Evolutionary conservation across 2,888 invertebrate genomes (phyloP).

Genomic region (Pelosia muscerda): DNA sequence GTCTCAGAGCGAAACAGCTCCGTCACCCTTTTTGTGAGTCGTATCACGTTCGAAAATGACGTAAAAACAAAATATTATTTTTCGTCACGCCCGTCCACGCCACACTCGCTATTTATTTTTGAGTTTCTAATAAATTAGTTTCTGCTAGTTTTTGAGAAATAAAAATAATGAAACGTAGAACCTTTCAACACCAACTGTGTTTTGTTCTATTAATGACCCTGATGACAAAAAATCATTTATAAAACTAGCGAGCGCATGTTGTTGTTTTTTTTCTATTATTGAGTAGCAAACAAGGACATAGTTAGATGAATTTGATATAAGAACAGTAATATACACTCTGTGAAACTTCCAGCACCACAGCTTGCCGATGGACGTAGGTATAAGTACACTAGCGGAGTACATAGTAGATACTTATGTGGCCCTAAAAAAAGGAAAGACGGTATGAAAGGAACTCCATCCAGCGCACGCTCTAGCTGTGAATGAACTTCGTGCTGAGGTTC

Average conservation of each 20-base stretch:
- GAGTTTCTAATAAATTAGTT: constrained; percentile 73
- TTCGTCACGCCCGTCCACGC: constrained; percentile 79
- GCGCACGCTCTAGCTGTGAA: too few species aligned
- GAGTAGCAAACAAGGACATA: not conserved
- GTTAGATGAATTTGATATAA: too few species aligned
- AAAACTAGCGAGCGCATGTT: not conserved
- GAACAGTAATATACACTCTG: too few species aligned
- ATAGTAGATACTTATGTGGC: too few species aligned
- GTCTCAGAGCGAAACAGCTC: constrained; percentile 66
- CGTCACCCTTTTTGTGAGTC: constrained; percentile 74
- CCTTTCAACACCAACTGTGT: constrained; percentile 38
- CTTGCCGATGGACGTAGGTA: too few species aligned
- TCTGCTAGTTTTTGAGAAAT: constrained; percentile 60
- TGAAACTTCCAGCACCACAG: too few species aligned
- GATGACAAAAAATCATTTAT: constrained; percentile 16
- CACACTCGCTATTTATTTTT: constrained; percentile 72
- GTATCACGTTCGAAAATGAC: constrained; percentile 68
- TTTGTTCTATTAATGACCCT: constrained; percentile 33
- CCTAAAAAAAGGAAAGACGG: too few species aligned
- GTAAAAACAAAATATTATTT: constrained; percentile 78
- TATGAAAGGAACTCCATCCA: too few species aligned
- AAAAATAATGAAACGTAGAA: constrained; percentile 46
- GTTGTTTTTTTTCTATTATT: not conserved
- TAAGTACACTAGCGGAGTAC: too few species aligned
- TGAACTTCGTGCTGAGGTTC: too few species aligned